These are phyloP conservation scores for Heliothis subflexa DNA, from an alignment of 1,140 invertebrate species.

Conservation along the genomic window DNA sequence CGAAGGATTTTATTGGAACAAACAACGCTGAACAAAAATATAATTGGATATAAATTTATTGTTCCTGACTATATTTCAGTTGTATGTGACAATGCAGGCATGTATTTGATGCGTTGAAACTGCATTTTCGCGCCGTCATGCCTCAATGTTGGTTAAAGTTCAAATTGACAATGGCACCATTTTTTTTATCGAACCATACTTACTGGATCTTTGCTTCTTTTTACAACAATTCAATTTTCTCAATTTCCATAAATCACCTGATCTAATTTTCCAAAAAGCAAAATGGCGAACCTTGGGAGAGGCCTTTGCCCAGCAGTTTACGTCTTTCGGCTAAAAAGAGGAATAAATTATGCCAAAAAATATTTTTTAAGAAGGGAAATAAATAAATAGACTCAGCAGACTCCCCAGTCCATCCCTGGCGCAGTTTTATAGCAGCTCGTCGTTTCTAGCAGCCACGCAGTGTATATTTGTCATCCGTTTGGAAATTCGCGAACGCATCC, in stretches of 20 bases:
- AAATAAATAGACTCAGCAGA: background rate
- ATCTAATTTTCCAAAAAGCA: no score
- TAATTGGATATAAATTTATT: constrained; percentile 42
- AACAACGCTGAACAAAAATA: constrained; percentile 6
- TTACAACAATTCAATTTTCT: no score
- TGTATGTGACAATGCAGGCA: constrained; percentile 13
- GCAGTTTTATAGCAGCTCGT: constrained; percentile 12
- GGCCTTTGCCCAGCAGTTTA: no score
- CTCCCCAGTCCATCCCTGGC: constrained; percentile 17
- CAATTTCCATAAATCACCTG: no score
- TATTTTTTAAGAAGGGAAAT: background rate
- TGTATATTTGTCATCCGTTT: constrained; percentile 42
- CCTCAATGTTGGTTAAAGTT: no score
- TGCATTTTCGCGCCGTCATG: no score
- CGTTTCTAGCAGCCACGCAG: background rate
- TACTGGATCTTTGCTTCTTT: no score
- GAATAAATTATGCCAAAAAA: no score
- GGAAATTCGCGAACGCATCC: constrained; percentile 45
- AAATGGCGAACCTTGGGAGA: no score
- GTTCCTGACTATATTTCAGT: constrained; percentile 30
- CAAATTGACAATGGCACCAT: no score
- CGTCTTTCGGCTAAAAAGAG: no score
- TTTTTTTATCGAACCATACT: no score
- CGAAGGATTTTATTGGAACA: constrained; percentile 32
- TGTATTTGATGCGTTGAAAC: constrained; percentile 1